phyloP scores from a whole-genome alignment of 2,113 vertebrate genomes.

The Toxostoma redivivum region DNA sequence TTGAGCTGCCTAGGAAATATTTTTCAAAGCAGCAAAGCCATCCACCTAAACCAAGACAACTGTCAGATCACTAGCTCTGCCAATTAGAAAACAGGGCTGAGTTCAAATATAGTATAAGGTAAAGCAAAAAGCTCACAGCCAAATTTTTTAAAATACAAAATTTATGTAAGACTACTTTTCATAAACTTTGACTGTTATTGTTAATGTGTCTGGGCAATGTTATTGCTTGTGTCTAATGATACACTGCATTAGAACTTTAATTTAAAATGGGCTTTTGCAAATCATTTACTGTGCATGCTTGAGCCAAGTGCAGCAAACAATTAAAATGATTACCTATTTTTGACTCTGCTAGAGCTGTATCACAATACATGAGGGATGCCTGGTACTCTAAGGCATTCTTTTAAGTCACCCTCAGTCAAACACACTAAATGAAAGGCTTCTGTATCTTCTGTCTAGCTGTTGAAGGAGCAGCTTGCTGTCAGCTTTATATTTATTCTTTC shows the following conservation, averaged over 20 bases:
- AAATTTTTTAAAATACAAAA: neutral
- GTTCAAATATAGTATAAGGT: neutral
- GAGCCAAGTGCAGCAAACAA: neutral
- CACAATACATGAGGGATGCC: neutral
- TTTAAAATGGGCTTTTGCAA: neutral
- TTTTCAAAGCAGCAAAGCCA: neutral
- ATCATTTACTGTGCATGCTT: neutral
- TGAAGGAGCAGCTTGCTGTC: neutral
- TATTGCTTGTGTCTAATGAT: neutral
- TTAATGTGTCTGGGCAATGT: neutral
- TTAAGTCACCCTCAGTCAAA: neutral
- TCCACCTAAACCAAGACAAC: neutral
- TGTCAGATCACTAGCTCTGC: neutral
- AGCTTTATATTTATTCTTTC: neutral
- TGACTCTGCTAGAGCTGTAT: neutral
- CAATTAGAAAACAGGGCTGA: neutral
- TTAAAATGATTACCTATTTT: neutral
- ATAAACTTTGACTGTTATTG: neutral
- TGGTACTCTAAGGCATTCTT: neutral
- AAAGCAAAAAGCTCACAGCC: neutral
- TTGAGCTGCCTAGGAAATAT: neutral
- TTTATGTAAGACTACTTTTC: neutral
- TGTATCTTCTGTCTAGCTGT: neutral
- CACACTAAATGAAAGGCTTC: neutral
- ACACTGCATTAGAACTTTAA: neutral